These are phyloP conservation scores for Morinoia aosen DNA, from an alignment of 2,888 invertebrate species.

Conservation along the genomic window DNA sequence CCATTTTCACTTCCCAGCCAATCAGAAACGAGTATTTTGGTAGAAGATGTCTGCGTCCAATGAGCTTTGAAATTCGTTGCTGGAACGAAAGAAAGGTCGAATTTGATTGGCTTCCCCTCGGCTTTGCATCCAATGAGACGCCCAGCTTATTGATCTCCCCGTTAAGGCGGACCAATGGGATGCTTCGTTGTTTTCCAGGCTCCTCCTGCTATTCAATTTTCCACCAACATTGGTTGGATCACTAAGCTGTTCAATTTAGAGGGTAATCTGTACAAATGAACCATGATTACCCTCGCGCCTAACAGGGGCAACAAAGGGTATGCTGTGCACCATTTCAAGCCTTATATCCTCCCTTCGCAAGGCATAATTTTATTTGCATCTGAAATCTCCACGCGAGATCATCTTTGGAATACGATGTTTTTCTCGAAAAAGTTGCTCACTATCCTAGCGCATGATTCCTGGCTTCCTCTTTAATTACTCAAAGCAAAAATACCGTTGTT, in stretches of 20 bases:
- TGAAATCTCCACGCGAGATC: neutral
- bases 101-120: conserved; percentile 17
- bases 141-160: conserved; percentile 1
- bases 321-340: neutral
- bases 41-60: neutral
- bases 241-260: conserved; percentile 53
- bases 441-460: neutral
- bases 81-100: neutral
- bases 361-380: neutral
- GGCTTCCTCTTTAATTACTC: conserved; percentile 19
- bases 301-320: neutral
- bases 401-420: neutral
- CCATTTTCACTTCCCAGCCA: neutral
- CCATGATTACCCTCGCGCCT: conserved; percentile 43
- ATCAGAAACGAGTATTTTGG: neutral
- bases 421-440: neutral
- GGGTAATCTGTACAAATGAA: conserved; percentile 54
- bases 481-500: neutral
- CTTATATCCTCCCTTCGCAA: neutral
- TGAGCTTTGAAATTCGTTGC: neutral
- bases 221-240: conserved; percentile 51
- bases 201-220: conserved; percentile 41
- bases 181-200: neutral
- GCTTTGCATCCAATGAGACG: neutral
- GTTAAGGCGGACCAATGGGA: neutral